phyloP scores from a whole-genome alignment of 1,140 invertebrate genomes.

The Helicorthomorpha holstii region DNA sequence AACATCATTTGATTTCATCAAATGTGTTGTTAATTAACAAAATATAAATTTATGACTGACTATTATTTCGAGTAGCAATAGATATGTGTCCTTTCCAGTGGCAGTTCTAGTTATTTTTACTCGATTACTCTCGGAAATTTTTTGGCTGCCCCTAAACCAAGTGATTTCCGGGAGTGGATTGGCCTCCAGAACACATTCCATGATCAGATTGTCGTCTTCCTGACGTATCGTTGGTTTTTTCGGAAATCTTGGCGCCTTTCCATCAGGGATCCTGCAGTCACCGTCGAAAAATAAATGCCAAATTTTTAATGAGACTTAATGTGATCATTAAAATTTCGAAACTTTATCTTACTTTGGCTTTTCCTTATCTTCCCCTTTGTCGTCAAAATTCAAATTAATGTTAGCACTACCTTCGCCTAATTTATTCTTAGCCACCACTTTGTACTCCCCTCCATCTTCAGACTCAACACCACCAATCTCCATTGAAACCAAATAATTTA shows the following conservation, averaged over 20 bases:
- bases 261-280: slow-evolving; percentile 79
- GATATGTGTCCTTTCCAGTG: slow-evolving; percentile 71
- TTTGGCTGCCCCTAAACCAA: slow-evolving; percentile 67
- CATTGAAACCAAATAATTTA: slow-evolving; percentile 71
- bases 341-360: slow-evolving; percentile 15
- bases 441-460: slow-evolving; percentile 80
- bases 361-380: slow-evolving; percentile 35
- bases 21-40: slow-evolving; percentile 5
- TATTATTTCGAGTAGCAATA: slow-evolving; percentile 76
- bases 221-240: slow-evolving; percentile 94
- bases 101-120: slow-evolving; percentile 73
- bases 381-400: slow-evolving; percentile 88
- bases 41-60: slow-evolving; percentile 16
- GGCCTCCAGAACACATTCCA: slow-evolving; percentile 90
- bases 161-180: slow-evolving; percentile 87
- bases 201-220: slow-evolving; percentile 78
- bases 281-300: too few relatives aligned
- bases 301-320: too few relatives aligned
- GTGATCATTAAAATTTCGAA: too few relatives aligned
- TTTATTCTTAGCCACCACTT: slow-evolving; percentile 76
- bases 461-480: slow-evolving; percentile 67
- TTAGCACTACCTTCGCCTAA: slow-evolving; percentile 80
- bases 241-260: slow-evolving; percentile 86
- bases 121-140: slow-evolving; percentile 57
- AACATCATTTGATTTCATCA: not conserved